Conservation (phyloP, 2,888 invertebrate species). For the Linnaemya vulpina region DNA sequence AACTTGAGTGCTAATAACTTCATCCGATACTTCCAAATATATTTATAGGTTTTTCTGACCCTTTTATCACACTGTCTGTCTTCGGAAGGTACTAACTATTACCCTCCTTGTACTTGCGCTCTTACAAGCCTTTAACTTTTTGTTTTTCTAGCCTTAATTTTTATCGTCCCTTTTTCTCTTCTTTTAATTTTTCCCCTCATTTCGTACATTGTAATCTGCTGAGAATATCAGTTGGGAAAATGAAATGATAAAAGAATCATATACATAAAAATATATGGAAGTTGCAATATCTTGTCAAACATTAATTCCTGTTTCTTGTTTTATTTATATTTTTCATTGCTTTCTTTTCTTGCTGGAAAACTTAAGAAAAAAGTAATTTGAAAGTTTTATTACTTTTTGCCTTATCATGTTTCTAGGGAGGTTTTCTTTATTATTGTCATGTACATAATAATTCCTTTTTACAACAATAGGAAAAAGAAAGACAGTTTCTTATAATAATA, state of each 20-base stretch:
- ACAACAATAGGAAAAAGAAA: constrained; percentile 46
- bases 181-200: constrained; percentile 12
- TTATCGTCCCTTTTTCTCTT: constrained; percentile 42
- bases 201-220: constrained; percentile 64
- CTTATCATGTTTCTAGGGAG: constrained; percentile 72
- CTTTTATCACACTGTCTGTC: constrained; percentile 25
- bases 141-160: constrained; percentile 53
- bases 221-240: constrained; percentile 63
- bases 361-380: constrained; percentile 73
- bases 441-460: constrained; percentile 69
- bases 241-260: constrained; percentile 39
- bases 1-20: too few species aligned
- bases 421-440: constrained; percentile 71
- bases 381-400: constrained; percentile 75
- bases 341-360: constrained; percentile 43
- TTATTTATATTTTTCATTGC: constrained; percentile 48
- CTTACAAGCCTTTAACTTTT: constrained; percentile 52
- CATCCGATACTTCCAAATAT: too few species aligned
- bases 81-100: constrained; percentile 41
- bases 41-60: not conserved
- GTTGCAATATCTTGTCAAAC: constrained; percentile 70
- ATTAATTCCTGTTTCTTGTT: constrained; percentile 64
- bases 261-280: constrained; percentile 18
- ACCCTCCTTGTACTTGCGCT: constrained; percentile 8
- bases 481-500: constrained; percentile 43